A percentile compares a stretch with the other conserved stretches of the same genome.
phyloP scores from a whole-genome alignment of 2,113 vertebrate genomes.

The Sialia sialis region DNA sequence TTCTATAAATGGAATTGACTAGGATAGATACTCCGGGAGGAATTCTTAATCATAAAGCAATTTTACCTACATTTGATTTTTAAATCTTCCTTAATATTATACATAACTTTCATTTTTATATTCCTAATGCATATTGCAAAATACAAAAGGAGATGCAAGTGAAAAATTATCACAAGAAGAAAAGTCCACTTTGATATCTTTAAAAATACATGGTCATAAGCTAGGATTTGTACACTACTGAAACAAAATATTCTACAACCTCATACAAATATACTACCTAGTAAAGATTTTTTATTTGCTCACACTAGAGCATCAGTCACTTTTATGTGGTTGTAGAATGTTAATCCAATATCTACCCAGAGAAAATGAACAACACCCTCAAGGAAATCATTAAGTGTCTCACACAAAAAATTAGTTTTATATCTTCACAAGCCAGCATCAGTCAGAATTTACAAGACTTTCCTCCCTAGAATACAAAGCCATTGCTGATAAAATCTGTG shows the following conservation, averaged over 20 bases:
- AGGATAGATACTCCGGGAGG: not conserved
- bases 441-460: not conserved
- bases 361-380: not conserved
- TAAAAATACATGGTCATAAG: not conserved
- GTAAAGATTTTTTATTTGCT: not conserved
- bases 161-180: not conserved
- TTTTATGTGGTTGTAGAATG: not conserved
- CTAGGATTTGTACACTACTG: not conserved
- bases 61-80: not conserved
- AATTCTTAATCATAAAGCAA: not conserved
- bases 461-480: not conserved
- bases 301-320: not conserved
- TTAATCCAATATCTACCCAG: not conserved
- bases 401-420: not conserved
- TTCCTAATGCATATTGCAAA: not conserved
- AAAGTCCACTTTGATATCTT: not conserved
- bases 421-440: not conserved
- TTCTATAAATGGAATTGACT: slow-evolving; percentile 29
- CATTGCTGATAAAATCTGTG: not conserved
- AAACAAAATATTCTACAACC: not conserved
- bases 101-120: not conserved
- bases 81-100: not conserved
- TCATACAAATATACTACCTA: not conserved
- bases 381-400: not conserved
- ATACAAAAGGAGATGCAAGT: fast-evolving